phyloP scores from a whole-genome alignment of 2,113 vertebrate species.

The Pimephales promelas region DNA sequence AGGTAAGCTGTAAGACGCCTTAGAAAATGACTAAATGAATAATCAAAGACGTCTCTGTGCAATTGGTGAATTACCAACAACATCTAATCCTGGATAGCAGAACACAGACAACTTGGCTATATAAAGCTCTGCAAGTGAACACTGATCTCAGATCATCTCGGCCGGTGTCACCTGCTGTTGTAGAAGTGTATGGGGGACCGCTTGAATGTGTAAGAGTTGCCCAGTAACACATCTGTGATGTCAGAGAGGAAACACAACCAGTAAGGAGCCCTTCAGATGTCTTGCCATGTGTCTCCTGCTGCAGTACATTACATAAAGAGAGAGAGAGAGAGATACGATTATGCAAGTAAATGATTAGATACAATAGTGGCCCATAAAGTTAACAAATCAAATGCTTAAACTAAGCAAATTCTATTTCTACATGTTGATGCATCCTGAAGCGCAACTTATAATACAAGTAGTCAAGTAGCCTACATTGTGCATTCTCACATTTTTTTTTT shows the following conservation, averaged over 20 bases:
- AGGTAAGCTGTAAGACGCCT: not conserved
- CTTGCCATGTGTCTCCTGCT: not conserved
- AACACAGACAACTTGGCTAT: not conserved
- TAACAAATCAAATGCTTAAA: not conserved
- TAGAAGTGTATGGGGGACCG: not conserved
- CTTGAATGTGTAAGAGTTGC: constrained; percentile 1
- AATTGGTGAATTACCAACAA: not conserved
- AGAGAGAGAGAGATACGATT: not conserved
- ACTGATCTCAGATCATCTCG: constrained; percentile 4
- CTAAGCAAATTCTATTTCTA: not conserved
- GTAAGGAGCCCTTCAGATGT: constrained; percentile 10
- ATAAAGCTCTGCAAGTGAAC: not conserved
- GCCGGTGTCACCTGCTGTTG: not conserved
- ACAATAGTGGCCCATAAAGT: not conserved
- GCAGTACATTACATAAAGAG: constrained; percentile 1
- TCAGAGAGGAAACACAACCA: not conserved
- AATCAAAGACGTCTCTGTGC: constrained; percentile 14
- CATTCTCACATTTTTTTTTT: not conserved
- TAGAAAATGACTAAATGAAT: not conserved
- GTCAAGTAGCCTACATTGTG: not conserved
- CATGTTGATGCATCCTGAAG: not conserved
- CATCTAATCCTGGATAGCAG: constrained; percentile 15
- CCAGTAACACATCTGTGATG: constrained; percentile 15
- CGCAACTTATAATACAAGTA: not conserved
- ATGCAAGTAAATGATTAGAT: not conserved